These are phyloP conservation scores for Timandra comae DNA, from an alignment of 2,888 invertebrate genomes.

Conservation along the genomic window DNA sequence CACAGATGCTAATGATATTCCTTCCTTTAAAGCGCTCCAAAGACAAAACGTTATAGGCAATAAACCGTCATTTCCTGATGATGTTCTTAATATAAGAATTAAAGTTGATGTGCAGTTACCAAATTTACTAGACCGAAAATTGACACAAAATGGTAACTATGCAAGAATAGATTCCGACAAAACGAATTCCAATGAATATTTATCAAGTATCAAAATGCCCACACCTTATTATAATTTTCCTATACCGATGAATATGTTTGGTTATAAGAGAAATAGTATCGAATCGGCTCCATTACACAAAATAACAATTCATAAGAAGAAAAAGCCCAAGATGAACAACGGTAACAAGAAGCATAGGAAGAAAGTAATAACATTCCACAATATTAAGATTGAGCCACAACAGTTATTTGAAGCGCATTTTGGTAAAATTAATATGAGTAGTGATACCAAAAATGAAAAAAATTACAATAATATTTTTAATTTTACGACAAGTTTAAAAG, in stretches of 20 bases:
- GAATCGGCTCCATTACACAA: constrained; percentile 42
- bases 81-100: constrained; percentile 50
- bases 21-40: too few species aligned
- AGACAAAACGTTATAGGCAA: too few species aligned
- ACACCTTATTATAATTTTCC: constrained; percentile 50
- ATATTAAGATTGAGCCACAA: constrained; percentile 42
- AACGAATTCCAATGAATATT: constrained; percentile 35
- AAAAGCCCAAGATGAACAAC: constrained; percentile 43
- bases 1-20: constrained; percentile 4
- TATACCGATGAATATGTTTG: constrained; percentile 44
- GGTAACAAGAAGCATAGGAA: constrained; percentile 55
- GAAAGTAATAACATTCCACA: constrained; percentile 50
- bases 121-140: constrained; percentile 33
- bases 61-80: constrained; percentile 11
- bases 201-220: constrained; percentile 40
- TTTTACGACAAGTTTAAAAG: constrained; percentile 15
- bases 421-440: constrained; percentile 24
- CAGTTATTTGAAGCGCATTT: constrained; percentile 28
- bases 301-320: constrained; percentile 59
- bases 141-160: constrained; percentile 15
- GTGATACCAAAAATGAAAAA: constrained; percentile 20
- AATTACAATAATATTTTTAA: constrained; percentile 18
- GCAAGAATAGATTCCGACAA: constrained; percentile 27
- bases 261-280: constrained; percentile 36
- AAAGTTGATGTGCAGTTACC: constrained; percentile 62